Base-by-base conservation (phyloP, 2,888 invertebrate genomes). In the Parasteatoda lunata region DNA sequence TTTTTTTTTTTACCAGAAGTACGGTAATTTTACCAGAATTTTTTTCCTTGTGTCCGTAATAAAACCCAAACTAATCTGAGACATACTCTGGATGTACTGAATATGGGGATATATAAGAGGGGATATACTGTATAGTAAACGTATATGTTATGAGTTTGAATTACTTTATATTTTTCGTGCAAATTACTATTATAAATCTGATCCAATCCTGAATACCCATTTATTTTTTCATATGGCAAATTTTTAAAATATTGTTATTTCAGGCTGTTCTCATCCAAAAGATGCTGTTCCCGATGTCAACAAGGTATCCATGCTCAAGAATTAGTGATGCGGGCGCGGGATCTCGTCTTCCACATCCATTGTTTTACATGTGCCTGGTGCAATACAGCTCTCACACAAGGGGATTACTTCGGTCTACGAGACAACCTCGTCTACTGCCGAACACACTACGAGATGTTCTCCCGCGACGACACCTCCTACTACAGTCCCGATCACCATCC, bases 361-460 rank as follows among this genome's bases (percentile, higher is more conserved):
- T 98, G 98, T 93, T 98, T 98, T 93, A 96, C 96, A 72, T 98
- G 98, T 92, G 95, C 96, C 69, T 94, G 96, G 77, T 98, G 98
- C 93, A 95, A 95, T 92, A 94, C 95, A 64, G 95, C 96, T 5
- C 94, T 98, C 88, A 96, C 95, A 85, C 97, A 97, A 91, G 98
- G 98, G 68, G 97, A 98, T 91, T 96, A 96, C 90, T 98, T 97
- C 92, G 97, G 97, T 52, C 95, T 97, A 94, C 94, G 96, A 89
- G 96, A 96, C 89, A 95, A 95, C 77, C 93, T 96, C 88, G 94
- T 97, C 49, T 94, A 93, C 91, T 94, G 94, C 91, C 91, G 95
- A 91, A 94, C 94, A 52, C 95, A 95, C 92, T 95, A 95, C 92
- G 95, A 95, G 92, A 92, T 95, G 89, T 92, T 95, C 13, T 88